Evolutionary conservation across 2,888 invertebrate genomes (phyloP).

Genomic region (Rhamnusium bicolor): DNA sequence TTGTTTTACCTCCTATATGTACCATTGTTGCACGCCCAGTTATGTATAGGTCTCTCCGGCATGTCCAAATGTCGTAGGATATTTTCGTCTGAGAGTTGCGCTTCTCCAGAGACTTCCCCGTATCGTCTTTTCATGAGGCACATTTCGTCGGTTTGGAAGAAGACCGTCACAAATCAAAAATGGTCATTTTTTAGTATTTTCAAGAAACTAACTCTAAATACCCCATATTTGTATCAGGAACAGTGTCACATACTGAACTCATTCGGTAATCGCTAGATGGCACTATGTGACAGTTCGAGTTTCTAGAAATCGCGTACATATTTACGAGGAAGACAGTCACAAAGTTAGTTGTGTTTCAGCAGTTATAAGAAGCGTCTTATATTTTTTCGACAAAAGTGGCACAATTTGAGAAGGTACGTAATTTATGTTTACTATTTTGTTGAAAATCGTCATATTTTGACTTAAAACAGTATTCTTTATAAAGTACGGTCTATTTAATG

Average conservation of each 20-base stretch:
- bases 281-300: not conserved
- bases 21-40: too few species aligned
- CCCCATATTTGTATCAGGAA: not conserved
- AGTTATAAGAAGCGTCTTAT: not conserved
- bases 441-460: too few species aligned
- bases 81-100: too few species aligned
- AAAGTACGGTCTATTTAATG: not conserved
- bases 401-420: constrained; percentile 6
- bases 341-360: not conserved
- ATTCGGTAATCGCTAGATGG: constrained; percentile 9
- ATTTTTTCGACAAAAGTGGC: not conserved
- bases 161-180: not conserved
- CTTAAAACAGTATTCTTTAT: too few species aligned
- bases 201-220: constrained; percentile 9
- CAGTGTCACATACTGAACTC: not conserved
- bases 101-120: too few species aligned
- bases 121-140: too few species aligned
- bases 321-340: not conserved
- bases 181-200: not conserved
- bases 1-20: too few species aligned
- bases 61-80: too few species aligned
- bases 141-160: constrained; percentile 1
- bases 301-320: not conserved
- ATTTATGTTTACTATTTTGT: too few species aligned
- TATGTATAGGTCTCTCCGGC: too few species aligned